Evolutionary conservation across 2,888 invertebrate genomes (phyloP).

Genomic region (Dynastes tityus): DNA sequence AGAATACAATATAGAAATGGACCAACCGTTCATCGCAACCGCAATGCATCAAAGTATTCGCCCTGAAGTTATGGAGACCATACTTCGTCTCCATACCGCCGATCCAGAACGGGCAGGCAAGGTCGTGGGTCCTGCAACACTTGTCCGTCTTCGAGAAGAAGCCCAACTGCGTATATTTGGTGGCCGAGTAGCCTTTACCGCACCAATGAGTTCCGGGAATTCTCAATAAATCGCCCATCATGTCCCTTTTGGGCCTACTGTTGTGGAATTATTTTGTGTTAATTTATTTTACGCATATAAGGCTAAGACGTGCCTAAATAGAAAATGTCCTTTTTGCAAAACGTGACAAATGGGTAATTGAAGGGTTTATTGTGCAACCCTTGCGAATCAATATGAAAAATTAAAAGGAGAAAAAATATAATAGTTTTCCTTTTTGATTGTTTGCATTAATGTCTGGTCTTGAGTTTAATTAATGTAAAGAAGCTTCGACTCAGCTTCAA

Average conservation of each 20-base stretch:
- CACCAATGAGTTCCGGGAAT: slow-evolving; percentile 96
- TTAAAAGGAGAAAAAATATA: no score
- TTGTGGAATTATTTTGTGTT: background rate
- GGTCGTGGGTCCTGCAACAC: slow-evolving; percentile 92
- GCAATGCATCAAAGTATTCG: slow-evolving; percentile 94
- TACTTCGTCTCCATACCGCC: slow-evolving; percentile 88
- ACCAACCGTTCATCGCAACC: slow-evolving; percentile 91
- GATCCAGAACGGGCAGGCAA: slow-evolving; percentile 88
- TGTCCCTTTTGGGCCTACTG: slow-evolving; percentile 71
- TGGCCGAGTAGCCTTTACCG: slow-evolving; percentile 88
- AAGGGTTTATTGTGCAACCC: no score
- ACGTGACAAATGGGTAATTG: no score
- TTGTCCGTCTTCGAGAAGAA: slow-evolving; percentile 88
- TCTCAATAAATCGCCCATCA: slow-evolving; percentile 78
- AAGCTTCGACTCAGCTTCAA: no score
- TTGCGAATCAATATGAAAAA: no score
- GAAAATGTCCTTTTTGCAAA: slow-evolving; percentile 9
- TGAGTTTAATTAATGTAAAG: no score
- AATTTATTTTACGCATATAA: background rate
- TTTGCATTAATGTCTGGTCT: no score
- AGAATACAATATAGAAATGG: background rate
- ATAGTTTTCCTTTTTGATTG: no score
- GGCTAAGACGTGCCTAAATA: slow-evolving; percentile 6
- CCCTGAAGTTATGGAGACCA: slow-evolving; percentile 90
- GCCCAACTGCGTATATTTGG: slow-evolving; percentile 87